Evolutionary conservation across 2,888 invertebrate species (phyloP), one percentile per base, ranked within the genome.

Genomic region (Octonoba sinensis): DNA sequence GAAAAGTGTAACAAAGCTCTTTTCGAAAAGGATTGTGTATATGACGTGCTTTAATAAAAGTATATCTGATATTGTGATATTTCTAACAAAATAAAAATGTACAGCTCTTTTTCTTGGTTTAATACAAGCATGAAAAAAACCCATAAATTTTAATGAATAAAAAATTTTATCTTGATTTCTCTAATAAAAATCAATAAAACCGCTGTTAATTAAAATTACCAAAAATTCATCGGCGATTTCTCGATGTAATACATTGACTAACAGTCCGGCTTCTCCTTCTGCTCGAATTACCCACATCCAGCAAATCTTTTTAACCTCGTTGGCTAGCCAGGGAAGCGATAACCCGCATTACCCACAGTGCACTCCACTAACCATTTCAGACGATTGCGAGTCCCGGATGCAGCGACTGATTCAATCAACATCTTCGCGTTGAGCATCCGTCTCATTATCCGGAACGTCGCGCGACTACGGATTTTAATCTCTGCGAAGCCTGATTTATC

Each of bases 401-500:
- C 20, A 8, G 65, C 24, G 46, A 47, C 73, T 49, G 76, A 69
- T 71, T 70, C 77, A 70, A 70, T 78, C 71, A 78, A 57, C 72
- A 66, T 64, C 64, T 59, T 49, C 51, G 64, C 18, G 56, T 56
- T 16, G 27, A 22, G 78, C 71, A 66, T 72, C 78, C 72, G 71
- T 72, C 70, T 72, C 78, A 72, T 78, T 72, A 72, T 72, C 78
- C 78, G 66, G 54, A n/a, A 36, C 46, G 36, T 57, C 62, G 67
- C 56, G 47, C 49, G 49, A 27, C 27, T 27, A 27, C 67, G 49
- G 78, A 73, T 81, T 81, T 81, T 73, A 81, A 73, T 73, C 79
- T 73, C 64, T 62, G 62, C 36, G 51, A 69, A 73, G 73, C 72
- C 66, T 81, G 79, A 73, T 79, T 79, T 79, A 79, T 73, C 79